A percentile compares a stretch with the other conserved stretches of the same genome.
phyloP scores from a whole-genome alignment of 2,113 vertebrate genomes.

The Pica pica region DNA sequence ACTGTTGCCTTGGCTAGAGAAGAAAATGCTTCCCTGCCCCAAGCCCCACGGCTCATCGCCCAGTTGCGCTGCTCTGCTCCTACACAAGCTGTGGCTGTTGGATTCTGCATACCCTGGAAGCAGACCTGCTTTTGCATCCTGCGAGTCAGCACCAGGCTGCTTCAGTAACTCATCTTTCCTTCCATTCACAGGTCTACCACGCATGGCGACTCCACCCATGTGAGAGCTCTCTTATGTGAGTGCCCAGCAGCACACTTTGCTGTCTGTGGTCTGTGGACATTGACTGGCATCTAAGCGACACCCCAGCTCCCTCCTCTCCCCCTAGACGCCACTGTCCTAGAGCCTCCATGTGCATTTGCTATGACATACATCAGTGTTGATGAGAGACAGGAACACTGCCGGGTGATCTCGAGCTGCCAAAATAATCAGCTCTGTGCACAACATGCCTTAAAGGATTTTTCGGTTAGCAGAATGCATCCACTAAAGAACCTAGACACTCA shows the following conservation, averaged over 20 bases:
- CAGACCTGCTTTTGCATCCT: conserved; percentile 4
- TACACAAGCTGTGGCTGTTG: background rate
- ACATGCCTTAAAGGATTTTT: conserved; percentile 78
- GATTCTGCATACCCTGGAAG: background rate
- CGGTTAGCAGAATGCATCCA: conserved; percentile 67
- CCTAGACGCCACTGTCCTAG: conserved; percentile 61
- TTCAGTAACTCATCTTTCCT: conserved; percentile 61
- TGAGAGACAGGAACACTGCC: conserved; percentile 72
- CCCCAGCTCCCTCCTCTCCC: conserved; percentile 67
- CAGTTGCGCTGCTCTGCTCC: background rate
- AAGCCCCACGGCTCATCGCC: fast-evolving
- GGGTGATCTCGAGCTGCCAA: conserved; percentile 77
- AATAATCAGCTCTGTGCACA: conserved; percentile 77
- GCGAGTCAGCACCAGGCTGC: background rate
- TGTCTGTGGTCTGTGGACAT: conserved; percentile 74
- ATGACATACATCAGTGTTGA: conserved; percentile 71
- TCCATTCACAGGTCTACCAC: conserved; percentile 63
- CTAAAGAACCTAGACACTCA: conserved; percentile 66
- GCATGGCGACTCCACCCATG: conserved; percentile 66
- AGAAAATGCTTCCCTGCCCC: background rate
- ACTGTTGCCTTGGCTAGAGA: background rate
- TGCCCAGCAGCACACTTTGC: conserved; percentile 67
- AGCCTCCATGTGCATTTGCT: conserved; percentile 70
- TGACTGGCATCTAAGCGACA: conserved; percentile 74
- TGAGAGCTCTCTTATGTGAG: conserved; percentile 78